A percentile compares a stretch with the other conserved stretches of the same genome.
Conservation (phyloP, 2,797 vertebrate genomes). For the Schizopygopsis malacanthus region DNA sequence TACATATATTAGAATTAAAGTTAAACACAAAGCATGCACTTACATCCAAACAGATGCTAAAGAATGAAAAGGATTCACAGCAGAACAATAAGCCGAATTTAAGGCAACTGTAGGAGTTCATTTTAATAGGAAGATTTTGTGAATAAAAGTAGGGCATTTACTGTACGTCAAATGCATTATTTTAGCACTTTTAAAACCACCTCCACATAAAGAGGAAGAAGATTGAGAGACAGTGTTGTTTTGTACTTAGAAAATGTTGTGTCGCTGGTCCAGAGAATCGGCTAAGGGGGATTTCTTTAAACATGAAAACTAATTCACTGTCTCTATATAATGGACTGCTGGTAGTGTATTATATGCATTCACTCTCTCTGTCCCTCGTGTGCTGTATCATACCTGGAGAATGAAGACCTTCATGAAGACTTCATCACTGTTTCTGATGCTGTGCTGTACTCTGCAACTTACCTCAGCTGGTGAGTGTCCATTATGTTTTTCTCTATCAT, state of each 20-base stretch:
- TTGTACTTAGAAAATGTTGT: neutral
- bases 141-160: too few relatives aligned
- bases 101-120: neutral
- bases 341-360: neutral
- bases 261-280: neutral
- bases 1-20: neutral
- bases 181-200: neutral
- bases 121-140: neutral
- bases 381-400: neutral
- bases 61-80: neutral
- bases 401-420: neutral
- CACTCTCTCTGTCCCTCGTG: neutral
- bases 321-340: neutral
- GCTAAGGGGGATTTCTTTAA: conserved; percentile 18
- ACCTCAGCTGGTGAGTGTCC: neutral
- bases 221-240: neutral
- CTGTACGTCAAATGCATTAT: neutral
- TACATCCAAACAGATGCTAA: neutral
- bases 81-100: neutral
- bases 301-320: neutral
- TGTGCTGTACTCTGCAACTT: neutral
- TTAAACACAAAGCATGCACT: neutral
- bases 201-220: neutral
- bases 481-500: neutral
- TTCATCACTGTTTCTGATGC: neutral